Conservation (phyloP, 2,113 vertebrate species). For the Thinocorus orbignyianus region DNA sequence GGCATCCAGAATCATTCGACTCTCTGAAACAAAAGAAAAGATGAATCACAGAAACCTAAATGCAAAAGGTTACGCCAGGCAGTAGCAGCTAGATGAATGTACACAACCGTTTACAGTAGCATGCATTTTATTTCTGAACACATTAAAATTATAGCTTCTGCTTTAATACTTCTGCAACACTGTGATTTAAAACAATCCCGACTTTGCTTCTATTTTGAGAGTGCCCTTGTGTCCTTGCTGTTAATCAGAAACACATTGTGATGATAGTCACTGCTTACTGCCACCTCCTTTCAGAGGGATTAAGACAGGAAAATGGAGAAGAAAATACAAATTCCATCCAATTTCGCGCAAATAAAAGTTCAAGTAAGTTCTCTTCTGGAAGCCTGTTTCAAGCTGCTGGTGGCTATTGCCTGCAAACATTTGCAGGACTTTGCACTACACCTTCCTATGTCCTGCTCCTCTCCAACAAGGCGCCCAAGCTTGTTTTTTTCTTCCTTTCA, state of each 20-base stretch:
- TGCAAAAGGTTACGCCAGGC: neutral
- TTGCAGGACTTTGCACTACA: neutral
- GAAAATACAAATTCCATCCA: slow-evolving; percentile 24
- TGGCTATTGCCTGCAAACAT: neutral
- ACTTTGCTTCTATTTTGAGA: slow-evolving; percentile 74
- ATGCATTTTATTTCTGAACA: slow-evolving; percentile 39
- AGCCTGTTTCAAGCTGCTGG: neutral
- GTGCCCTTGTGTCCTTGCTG: slow-evolving; percentile 70
- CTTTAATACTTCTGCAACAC: slow-evolving; percentile 55
- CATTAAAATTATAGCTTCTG: slow-evolving; percentile 28
- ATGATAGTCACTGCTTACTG: slow-evolving; percentile 39
- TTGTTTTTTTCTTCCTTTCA: neutral
- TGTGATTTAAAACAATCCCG: slow-evolving; percentile 67
- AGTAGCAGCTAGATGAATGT: slow-evolving; percentile 12
- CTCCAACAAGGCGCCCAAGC: neutral
- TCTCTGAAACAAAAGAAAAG: slow-evolving; percentile 81
- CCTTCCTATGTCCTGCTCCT: neutral
- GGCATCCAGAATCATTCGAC: slow-evolving; percentile 95
- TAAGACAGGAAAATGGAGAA: slow-evolving; percentile 9
- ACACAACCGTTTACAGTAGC: slow-evolving; percentile 16
- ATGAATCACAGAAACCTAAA: slow-evolving; percentile 50
- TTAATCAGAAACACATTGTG: slow-evolving; percentile 67
- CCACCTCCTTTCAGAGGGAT: slow-evolving; percentile 20
- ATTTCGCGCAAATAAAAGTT: neutral
- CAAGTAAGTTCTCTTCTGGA: neutral